Base-by-base conservation (phyloP, 2,113 vertebrate species). In the Etia nguti region DNA sequence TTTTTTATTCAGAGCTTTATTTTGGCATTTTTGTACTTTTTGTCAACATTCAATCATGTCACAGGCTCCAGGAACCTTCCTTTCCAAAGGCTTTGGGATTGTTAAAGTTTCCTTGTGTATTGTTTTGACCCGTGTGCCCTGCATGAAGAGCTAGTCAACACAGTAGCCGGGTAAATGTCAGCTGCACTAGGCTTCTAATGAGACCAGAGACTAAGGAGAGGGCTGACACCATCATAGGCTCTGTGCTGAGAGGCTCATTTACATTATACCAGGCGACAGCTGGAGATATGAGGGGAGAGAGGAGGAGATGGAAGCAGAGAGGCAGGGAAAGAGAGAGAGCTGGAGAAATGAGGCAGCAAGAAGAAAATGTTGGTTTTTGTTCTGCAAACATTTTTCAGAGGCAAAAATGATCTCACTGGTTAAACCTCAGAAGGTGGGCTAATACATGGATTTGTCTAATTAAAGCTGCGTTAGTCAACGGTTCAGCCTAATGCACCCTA, bases 241-340 rank as follows among this genome's bases (percentile, higher is more conserved):
- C 86, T 18, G 85, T 56, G 83, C 88, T 86, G 89, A 90, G 90
- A 90, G 79, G 62, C 89, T 95, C 92, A 94, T 95, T 95, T 95
- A 92, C 93, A 95, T 94, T 91, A 93, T 86, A 88, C 82, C 86
- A 89, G 91, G 88, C 84, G 89, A 92, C 93, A 94, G 94, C 89
- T 91, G 84, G 88, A 93, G 89, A 90, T 85, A 87, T 83, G 84
- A 87, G 84, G 54, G 31, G 75, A 55, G 83, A 22, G 83, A 57
- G 41, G 38, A 81, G 15, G 55, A 52, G 34, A 68, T 38, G 60
- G 85, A 15, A 75, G 4, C 34, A 34, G 86, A 29, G 82, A 82
- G 20, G 50, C 31, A 46, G 43, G 10, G 46, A 22, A 62, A 62
- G n/a, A 34, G 73, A 26, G 48, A 43, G 79, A 75, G 70, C 31